These are phyloP conservation scores for Phocoena phocoena DNA, from an alignment of 2,113 vertebrate species.

Conservation along the genomic window DNA sequence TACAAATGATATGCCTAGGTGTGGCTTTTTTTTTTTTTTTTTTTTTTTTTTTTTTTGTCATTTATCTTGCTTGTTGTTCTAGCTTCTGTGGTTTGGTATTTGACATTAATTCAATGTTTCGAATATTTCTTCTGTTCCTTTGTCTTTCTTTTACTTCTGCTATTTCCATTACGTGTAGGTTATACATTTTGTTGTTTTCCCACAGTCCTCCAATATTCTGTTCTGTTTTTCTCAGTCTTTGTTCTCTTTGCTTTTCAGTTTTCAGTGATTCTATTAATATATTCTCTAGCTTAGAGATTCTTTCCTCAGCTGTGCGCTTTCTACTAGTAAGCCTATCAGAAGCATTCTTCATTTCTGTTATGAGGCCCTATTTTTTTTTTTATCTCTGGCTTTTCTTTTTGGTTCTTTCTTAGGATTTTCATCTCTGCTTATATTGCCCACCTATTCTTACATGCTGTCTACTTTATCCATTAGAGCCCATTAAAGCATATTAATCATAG, in stretches of 20 bases:
- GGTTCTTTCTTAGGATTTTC: not conserved
- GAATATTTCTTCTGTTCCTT: not conserved
- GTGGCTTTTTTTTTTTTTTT: not conserved
- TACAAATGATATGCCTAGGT: not conserved
- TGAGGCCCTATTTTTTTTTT: not conserved
- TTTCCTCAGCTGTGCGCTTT: not conserved
- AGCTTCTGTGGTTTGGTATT: not conserved
- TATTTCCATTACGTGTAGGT: not conserved
- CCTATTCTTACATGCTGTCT: not conserved
- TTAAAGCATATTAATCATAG: not conserved
- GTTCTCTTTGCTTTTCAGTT: not conserved
- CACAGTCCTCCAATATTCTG: not conserved
- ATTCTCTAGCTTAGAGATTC: not conserved
- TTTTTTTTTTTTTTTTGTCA: not conserved
- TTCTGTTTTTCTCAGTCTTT: not conserved
- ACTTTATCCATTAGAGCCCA: not conserved
- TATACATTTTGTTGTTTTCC: not conserved
- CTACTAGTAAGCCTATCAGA: not conserved
- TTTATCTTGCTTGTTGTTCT: not conserved
- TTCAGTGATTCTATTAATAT: not conserved
- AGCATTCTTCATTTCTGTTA: not conserved
- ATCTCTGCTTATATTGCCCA: not conserved
- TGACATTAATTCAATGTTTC: not conserved
- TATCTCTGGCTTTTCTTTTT: not conserved
- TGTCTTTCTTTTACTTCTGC: not conserved